Evolutionary conservation across 2,113 vertebrate genomes (phyloP), one percentile per base, ranked within the genome.

Genomic region (Eulemur macaco): DNA sequence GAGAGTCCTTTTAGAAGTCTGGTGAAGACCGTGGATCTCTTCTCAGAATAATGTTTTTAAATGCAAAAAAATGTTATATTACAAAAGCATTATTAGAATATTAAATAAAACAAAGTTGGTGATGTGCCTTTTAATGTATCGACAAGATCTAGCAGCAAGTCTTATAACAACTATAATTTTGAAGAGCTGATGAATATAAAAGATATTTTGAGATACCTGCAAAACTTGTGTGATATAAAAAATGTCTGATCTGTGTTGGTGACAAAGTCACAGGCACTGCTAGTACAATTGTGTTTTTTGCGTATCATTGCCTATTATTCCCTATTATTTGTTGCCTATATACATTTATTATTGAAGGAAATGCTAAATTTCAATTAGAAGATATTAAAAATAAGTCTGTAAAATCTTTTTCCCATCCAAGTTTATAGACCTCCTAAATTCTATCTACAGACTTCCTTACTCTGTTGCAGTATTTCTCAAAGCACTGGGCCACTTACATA

Each of bases 11-110:
- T 64, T 68, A 83, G 23, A 6, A 84, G 56, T 76, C 29, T 92
- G 42, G 29, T 76, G 34, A 76, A 83, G 34, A n/a, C 39, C 64
- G 5, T 68, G 7, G 14, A 77, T 27, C 25, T 94, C 63, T 82
- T 93, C 39, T 78, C 63, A n/a, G 47, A 78, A 89, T 50, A 88
- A 56, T 37, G 21, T 54, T 92, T 94, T 90, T 42, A 95, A 96
- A 94, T 45, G 23, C 18, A 80, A 91, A 64, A 90, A 58, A 25
- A 89, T 56, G 63, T 74, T 68, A 52, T 14, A 64, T 92, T 63
- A 45, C 23, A 69, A 96, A 95, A 50, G 23, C 17, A 27, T 78
- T 13, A 90, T 78, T 42, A 92, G 63, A 92, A 63, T 87, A 78
- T 25, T 92, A 90, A 93, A 60, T 66, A 95, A 71, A 88, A 34